Conservation (phyloP, 2,113 vertebrate genomes). For the Leucopternis melanops region DNA sequence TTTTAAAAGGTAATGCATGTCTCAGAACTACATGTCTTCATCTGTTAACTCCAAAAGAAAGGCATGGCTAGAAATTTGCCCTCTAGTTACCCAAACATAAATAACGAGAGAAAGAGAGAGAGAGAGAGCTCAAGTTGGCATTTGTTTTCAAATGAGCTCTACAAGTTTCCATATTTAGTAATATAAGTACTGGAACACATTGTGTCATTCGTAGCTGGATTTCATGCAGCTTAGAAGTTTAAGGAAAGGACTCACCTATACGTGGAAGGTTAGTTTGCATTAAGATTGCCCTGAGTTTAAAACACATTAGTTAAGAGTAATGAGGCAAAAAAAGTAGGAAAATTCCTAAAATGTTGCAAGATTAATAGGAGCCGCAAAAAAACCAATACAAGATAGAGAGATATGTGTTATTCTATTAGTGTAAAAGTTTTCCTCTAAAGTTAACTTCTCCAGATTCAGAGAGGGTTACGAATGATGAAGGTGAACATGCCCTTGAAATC, state of each 20-base stretch:
- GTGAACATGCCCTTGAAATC: not conserved
- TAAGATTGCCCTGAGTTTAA: not conserved
- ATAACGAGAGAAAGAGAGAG: not conserved
- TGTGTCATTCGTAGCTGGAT: not conserved
- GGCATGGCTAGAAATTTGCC: not conserved
- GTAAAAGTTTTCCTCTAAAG: not conserved
- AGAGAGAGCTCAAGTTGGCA: not conserved
- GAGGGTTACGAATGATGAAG: not conserved
- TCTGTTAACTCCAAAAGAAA: not conserved
- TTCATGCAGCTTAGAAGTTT: not conserved
- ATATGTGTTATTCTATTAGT: not conserved
- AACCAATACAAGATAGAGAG: not conserved
- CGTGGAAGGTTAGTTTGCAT: not conserved
- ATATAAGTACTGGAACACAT: not conserved
- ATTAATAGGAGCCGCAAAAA: not conserved
- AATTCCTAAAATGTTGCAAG: not conserved
- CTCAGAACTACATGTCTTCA: not conserved
- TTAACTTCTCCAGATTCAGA: not conserved
- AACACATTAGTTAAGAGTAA: not conserved
- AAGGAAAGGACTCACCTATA: not conserved
- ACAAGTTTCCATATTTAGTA: not conserved
- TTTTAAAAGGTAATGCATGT: not conserved
- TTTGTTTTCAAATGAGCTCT: conserved; percentile 4
- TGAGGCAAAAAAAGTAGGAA: not conserved
- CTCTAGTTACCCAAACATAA: conserved; percentile 26